Conservation (phyloP, 2,888 invertebrate species). For the Hyposoter didymator region DNA sequence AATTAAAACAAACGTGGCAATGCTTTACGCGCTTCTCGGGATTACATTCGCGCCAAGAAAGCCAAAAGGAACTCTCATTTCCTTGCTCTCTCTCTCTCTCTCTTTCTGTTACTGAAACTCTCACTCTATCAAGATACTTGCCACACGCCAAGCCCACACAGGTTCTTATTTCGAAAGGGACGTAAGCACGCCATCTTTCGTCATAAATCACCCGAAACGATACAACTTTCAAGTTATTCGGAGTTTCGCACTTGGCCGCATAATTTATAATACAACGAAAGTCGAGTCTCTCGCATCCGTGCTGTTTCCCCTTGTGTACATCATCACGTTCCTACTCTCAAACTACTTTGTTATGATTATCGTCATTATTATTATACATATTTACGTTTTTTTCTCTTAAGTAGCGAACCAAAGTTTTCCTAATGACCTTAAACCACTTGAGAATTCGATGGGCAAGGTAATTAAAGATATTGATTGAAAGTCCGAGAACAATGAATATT, state of each 20-base stretch:
- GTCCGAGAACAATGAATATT: slow-evolving; percentile 54
- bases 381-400: slow-evolving; percentile 26
- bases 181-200: slow-evolving; percentile 44
- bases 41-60: slow-evolving; percentile 65
- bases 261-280: slow-evolving; percentile 64
- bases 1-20: slow-evolving; percentile 74
- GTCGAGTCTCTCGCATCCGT: slow-evolving; percentile 30
- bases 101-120: background rate
- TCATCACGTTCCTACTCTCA: slow-evolving; percentile 22
- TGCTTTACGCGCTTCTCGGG: slow-evolving; percentile 69
- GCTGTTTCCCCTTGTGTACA: slow-evolving; percentile 32
- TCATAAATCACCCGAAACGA: slow-evolving; percentile 66
- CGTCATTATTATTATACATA: slow-evolving; percentile 27
- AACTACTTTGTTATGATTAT: slow-evolving; percentile 30
- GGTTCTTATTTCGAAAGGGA: slow-evolving; percentile 22
- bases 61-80: slow-evolving; percentile 55
- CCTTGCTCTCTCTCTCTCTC: slow-evolving; percentile 4
- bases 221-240: slow-evolving; percentile 66
- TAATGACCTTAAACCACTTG: slow-evolving; percentile 32
- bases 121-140: slow-evolving; percentile 23
- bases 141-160: slow-evolving; percentile 32
- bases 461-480: slow-evolving; percentile 58
- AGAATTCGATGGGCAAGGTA: slow-evolving; percentile 40
- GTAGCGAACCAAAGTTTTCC: slow-evolving; percentile 30
- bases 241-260: slow-evolving; percentile 65